Conservation (phyloP, 2,797 vertebrate genomes). For the Ispidina lecontei region DNA sequence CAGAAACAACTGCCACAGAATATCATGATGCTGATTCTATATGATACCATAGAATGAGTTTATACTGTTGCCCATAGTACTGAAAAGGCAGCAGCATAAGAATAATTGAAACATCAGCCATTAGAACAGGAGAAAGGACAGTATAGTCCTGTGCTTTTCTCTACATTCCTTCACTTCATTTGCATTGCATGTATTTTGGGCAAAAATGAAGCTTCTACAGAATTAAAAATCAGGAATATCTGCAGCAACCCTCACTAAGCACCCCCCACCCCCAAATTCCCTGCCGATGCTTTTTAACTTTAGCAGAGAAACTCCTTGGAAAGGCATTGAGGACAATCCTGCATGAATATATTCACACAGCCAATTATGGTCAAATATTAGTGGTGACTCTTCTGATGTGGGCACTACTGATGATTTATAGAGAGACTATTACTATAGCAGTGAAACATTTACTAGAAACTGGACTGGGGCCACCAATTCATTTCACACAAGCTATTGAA, state of each 20-base stretch:
- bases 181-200: not conserved
- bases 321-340: not conserved
- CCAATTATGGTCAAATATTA: constrained; percentile 54
- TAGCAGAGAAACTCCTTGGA: not conserved
- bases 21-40: no score
- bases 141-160: not conserved
- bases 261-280: not conserved
- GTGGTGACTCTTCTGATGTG: constrained; percentile 28
- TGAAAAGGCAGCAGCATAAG: not conserved
- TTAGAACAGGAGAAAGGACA: not conserved
- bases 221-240: not conserved
- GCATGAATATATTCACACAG: not conserved
- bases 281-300: not conserved
- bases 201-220: not conserved
- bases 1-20: not conserved
- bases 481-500: constrained; percentile 46
- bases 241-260: not conserved
- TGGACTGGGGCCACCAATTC: constrained; percentile 57
- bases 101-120: not conserved
- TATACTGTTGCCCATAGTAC: not conserved
- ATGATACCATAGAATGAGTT: not conserved
- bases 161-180: not conserved
- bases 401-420: constrained; percentile 43
- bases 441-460: constrained; percentile 56
- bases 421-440: constrained; percentile 25